phyloP scores from a whole-genome alignment of 2,113 vertebrate species.

The Eurypyga helias region DNA sequence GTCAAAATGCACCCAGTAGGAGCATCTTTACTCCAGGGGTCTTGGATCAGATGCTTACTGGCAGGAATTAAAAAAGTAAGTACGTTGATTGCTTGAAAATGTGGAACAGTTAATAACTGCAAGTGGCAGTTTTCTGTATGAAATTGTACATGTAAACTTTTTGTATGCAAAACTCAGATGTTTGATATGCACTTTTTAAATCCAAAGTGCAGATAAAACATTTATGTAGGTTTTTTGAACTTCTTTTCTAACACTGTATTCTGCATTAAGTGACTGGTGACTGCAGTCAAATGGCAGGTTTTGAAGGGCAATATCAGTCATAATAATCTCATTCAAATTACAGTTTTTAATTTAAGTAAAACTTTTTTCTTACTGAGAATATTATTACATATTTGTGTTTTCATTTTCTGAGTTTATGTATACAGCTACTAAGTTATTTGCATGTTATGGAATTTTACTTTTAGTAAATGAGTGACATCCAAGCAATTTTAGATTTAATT shows the following conservation, averaged over 20 bases:
- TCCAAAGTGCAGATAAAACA: not conserved
- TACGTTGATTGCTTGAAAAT: not conserved
- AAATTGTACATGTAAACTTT: not conserved
- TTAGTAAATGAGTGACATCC: slow-evolving; percentile 28
- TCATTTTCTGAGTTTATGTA: slow-evolving; percentile 28
- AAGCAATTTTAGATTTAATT: slow-evolving; percentile 49
- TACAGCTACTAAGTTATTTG: slow-evolving; percentile 5
- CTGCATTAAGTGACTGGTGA: not conserved
- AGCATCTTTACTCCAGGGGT: not conserved
- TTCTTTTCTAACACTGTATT: not conserved
- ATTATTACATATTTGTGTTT: not conserved
- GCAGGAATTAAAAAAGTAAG: not conserved
- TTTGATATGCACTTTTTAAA: not conserved
- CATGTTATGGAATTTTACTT: slow-evolving; percentile 11
- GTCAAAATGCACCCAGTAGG: not conserved
- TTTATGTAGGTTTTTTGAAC: not conserved
- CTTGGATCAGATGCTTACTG: not conserved
- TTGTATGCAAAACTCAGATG: not conserved
- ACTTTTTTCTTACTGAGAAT: not conserved
- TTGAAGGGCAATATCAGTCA: not conserved
- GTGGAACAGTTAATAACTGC: not conserved
- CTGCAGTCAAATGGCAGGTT: not conserved
- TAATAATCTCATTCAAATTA: not conserved
- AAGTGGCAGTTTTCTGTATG: not conserved
- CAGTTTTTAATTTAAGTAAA: not conserved